Conservation (phyloP, 2,113 vertebrate genomes). For the Solenodon paradoxus region DNA sequence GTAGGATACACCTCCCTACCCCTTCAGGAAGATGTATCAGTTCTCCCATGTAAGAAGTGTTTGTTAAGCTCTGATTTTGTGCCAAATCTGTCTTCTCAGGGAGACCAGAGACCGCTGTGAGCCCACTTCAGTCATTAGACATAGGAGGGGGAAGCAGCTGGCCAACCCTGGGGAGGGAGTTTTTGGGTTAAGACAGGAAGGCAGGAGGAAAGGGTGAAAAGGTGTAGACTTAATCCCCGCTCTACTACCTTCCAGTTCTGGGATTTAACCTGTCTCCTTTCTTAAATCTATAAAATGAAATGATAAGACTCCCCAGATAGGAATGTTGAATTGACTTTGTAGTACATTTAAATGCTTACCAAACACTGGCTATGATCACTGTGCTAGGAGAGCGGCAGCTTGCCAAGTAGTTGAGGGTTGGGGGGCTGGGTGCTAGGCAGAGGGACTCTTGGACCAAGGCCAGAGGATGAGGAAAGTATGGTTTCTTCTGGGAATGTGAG, state of each 20-base stretch:
- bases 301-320: not conserved
- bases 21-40: not conserved
- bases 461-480: not conserved
- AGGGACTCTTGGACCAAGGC: not conserved
- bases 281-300: not conserved
- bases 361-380: not conserved
- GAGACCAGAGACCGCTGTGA: not conserved
- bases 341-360: not conserved
- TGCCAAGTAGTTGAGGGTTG: not conserved
- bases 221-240: not conserved
- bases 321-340: not conserved
- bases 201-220: not conserved
- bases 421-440: not conserved
- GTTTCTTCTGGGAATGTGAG: not conserved
- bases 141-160: not conserved
- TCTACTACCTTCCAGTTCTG: not conserved
- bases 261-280: not conserved
- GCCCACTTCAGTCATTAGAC: not conserved
- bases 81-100: not conserved
- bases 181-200: not conserved
- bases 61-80: not conserved
- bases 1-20: too few relatives aligned
- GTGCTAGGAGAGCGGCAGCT: not conserved
- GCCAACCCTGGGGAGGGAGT: not conserved
- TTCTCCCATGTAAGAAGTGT: not conserved